These are phyloP conservation scores for Narcine bancroftii DNA, from an alignment of 2,113 vertebrate species.

Conservation along the genomic window DNA sequence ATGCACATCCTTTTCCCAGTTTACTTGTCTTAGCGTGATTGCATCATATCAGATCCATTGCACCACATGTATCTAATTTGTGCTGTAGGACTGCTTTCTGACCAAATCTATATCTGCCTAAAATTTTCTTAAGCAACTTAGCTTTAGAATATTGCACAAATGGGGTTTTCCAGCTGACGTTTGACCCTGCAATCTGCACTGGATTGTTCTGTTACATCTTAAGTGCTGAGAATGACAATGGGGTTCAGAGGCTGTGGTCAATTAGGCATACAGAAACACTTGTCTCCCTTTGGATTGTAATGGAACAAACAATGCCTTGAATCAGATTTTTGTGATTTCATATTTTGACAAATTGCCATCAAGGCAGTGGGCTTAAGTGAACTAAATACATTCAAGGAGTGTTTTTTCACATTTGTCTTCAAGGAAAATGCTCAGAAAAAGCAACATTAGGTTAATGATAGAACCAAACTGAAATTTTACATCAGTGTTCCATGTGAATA, in stretches of 20 bases:
- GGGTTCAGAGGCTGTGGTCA: background rate
- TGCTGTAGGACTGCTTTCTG: background rate
- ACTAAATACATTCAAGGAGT: background rate
- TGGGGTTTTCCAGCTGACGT: background rate
- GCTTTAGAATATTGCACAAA: background rate
- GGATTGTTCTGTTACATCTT: background rate
- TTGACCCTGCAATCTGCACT: background rate
- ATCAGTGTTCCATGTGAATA: no score
- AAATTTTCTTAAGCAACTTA: background rate
- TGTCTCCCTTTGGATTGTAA: background rate
- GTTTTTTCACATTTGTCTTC: background rate
- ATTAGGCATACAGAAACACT: background rate
- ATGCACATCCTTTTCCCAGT: no score
- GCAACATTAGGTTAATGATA: background rate
- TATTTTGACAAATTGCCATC: background rate
- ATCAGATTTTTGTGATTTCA: background rate
- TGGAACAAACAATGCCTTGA: background rate
- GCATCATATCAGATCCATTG: background rate
- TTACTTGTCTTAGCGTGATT: background rate
- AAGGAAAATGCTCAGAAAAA: background rate
- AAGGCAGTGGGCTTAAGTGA: no score
- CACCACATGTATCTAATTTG: background rate
- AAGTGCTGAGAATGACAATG: background rate
- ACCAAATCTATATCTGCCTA: background rate
- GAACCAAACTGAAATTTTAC: background rate